Conservation (phyloP, 2,113 vertebrate species). For the Smithornis capensis region DNA sequence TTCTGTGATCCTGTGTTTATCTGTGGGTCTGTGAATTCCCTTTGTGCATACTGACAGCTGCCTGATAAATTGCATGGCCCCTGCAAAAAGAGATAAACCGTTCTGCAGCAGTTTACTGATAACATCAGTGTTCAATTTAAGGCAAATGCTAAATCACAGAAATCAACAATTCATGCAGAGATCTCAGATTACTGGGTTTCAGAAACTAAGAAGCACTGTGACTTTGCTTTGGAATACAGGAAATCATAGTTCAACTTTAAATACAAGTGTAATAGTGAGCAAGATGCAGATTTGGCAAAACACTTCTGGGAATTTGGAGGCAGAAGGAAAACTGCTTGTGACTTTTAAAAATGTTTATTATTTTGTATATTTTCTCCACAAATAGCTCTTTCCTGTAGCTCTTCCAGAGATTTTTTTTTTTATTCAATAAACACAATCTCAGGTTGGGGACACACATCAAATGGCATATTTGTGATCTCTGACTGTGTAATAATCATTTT, state of each 20-base stretch:
- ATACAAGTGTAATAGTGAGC: background rate
- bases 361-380: background rate
- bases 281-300: background rate
- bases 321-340: background rate
- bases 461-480: background rate
- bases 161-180: slow-evolving; percentile 38
- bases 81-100: slow-evolving; percentile 44
- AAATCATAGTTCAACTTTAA: background rate
- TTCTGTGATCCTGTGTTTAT: background rate
- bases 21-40: background rate
- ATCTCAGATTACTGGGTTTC: background rate
- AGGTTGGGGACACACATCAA: background rate
- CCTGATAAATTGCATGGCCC: slow-evolving; percentile 21
- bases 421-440: background rate
- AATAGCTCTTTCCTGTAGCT: background rate
- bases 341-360: background rate
- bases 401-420: background rate
- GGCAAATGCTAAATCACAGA: background rate
- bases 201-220: background rate
- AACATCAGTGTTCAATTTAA: slow-evolving; percentile 29
- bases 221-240: background rate
- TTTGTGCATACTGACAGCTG: background rate
- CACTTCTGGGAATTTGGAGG: background rate
- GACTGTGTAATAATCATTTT: background rate
- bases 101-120: background rate